Evolutionary conservation across 2,113 vertebrate species (phyloP).

Genomic region (Ivindomyrus marchei): DNA sequence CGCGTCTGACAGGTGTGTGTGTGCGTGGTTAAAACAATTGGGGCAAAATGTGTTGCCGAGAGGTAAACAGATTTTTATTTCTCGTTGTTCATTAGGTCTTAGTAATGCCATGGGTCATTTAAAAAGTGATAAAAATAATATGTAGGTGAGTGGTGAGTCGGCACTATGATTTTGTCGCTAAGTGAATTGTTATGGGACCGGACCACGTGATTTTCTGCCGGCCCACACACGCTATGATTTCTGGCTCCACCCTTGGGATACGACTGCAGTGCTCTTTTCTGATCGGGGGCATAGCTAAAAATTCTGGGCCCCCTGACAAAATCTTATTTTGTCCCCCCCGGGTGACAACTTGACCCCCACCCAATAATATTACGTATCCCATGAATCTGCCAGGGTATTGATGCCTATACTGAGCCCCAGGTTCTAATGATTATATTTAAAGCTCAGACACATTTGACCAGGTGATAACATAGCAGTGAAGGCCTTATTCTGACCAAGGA

Average conservation of each 20-base stretch:
- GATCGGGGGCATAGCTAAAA: not conserved
- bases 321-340: not conserved
- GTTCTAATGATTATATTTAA: not conserved
- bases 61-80: not conserved
- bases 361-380: not conserved
- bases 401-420: not conserved
- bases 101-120: not conserved
- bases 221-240: not conserved
- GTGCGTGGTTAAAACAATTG: not conserved
- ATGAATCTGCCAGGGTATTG: not conserved
- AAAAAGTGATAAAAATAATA: not conserved
- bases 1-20: not conserved
- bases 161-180: not conserved
- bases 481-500: not conserved
- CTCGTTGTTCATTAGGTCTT: not conserved
- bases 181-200: not conserved
- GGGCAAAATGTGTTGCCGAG: not conserved
- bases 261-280: not conserved
- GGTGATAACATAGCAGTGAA: not conserved
- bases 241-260: not conserved
- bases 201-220: not conserved
- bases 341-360: not conserved
- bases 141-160: not conserved
- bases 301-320: not conserved
- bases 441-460: not conserved